Evolutionary conservation across 2,797 vertebrate species (phyloP).

Genomic region (Miichthys miiuy): DNA sequence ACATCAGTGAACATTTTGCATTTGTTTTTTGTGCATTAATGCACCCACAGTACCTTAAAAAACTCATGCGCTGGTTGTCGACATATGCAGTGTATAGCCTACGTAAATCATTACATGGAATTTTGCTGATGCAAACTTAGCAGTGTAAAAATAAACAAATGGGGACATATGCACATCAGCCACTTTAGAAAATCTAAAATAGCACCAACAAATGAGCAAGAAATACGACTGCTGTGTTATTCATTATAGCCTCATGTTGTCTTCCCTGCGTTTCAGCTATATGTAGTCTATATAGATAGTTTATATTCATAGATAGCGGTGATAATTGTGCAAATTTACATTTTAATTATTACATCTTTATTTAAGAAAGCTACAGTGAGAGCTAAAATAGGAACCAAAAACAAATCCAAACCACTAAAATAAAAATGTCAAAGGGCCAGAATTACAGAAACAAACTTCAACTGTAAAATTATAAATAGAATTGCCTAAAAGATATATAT

Average conservation of each 20-base stretch:
- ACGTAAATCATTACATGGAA: conserved; percentile 46
- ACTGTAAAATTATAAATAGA: not conserved
- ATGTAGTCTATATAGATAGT: not conserved
- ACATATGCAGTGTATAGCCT: conserved; percentile 15
- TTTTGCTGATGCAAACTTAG: conserved; percentile 58
- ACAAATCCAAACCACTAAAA: not conserved
- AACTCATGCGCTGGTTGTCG: conserved; percentile 20
- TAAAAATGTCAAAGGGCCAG: not conserved
- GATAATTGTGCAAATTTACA: not conserved
- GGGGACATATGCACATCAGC: conserved; percentile 44
- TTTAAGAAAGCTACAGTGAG: not conserved
- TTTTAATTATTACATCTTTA: not conserved
- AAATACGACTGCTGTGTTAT: conserved; percentile 5
- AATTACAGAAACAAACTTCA: not conserved
- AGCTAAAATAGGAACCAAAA: not conserved
- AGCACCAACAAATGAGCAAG: conserved; percentile 45
- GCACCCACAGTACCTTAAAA: conserved; percentile 19
- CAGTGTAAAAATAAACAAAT: conserved; percentile 60
- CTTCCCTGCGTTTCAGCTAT: conserved; percentile 20
- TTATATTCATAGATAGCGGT: not conserved
- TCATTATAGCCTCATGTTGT: conserved; percentile 1
- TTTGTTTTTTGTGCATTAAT: not conserved
- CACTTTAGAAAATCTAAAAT: conserved; percentile 46
- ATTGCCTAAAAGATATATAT: not conserved
- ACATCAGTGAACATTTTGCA: not conserved